phyloP scores from a whole-genome alignment of 2,113 vertebrate species.

The Coptodon rendalli region DNA sequence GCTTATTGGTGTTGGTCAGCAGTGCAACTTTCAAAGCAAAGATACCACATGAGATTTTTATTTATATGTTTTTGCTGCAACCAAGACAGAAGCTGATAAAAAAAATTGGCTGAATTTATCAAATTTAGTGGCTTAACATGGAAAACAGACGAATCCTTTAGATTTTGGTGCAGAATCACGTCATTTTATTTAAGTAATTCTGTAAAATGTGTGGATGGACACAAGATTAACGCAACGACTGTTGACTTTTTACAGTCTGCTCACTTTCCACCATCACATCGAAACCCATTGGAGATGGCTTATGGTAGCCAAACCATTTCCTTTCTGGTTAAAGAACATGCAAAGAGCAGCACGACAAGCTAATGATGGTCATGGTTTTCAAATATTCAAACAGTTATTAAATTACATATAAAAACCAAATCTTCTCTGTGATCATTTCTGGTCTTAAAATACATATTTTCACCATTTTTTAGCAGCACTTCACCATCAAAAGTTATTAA shows the following conservation, averaged over 20 bases:
- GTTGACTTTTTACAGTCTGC: not conserved
- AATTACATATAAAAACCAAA: fast-evolving
- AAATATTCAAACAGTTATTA: not conserved
- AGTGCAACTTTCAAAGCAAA: not conserved
- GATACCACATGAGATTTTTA: fast-evolving
- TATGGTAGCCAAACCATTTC: not conserved
- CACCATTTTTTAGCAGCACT: fast-evolving
- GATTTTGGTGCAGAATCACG: fast-evolving
- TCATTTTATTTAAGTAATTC: not conserved
- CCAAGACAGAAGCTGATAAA: not conserved
- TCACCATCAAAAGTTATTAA: not conserved
- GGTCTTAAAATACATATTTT: not conserved
- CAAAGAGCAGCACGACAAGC: not conserved
- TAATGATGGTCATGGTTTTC: not conserved
- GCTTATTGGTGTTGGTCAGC: not conserved
- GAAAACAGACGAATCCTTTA: not conserved
- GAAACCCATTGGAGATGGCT: fast-evolving
- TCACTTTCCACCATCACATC: fast-evolving
- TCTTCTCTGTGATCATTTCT: not conserved
- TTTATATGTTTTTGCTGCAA: not conserved
- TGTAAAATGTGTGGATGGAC: not conserved
- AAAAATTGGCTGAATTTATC: not conserved
- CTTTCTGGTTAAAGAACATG: not conserved
- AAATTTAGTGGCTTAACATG: not conserved
- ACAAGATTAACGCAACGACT: not conserved